These are phyloP conservation scores for Callipepla squamata DNA, from an alignment of 2,113 vertebrate genomes.

Conservation along the genomic window DNA sequence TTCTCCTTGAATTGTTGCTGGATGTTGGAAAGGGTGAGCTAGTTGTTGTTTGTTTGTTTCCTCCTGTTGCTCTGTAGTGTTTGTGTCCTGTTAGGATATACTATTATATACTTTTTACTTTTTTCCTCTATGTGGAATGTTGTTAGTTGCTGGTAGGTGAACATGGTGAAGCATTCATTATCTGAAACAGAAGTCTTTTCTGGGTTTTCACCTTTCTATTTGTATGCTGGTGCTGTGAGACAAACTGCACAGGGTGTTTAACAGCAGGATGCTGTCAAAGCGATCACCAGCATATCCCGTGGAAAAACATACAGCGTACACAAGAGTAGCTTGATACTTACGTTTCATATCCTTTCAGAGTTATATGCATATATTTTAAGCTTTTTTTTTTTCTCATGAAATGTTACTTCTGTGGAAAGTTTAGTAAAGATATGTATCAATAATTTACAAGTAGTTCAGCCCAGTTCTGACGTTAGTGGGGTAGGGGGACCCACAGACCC, in stretches of 20 bases:
- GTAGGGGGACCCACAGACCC: too few species aligned
- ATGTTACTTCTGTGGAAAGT: not conserved
- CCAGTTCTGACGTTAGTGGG: too few species aligned
- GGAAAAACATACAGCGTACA: not conserved
- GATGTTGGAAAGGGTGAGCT: too few species aligned
- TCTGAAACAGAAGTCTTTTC: not conserved
- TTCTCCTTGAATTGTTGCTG: too few species aligned
- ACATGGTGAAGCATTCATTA: not conserved
- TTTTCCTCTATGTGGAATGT: not conserved
- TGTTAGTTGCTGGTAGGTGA: not conserved
- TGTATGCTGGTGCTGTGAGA: not conserved
- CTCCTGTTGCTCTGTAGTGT: too few species aligned
- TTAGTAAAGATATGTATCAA: not conserved
- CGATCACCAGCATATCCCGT: not conserved
- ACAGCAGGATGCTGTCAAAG: not conserved
- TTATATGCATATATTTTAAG: not conserved
- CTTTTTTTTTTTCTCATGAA: not conserved
- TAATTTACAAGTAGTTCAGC: too few species aligned
- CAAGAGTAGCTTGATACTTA: not conserved
- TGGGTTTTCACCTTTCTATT: not conserved
- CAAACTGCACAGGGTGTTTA: rapidly evolving
- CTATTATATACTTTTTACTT: too few species aligned
- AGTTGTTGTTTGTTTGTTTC: too few species aligned
- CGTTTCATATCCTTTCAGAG: too few species aligned
- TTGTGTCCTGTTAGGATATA: too few species aligned